Base-by-base conservation (phyloP, 2,888 invertebrate species). In the Pegoplata infirma region DNA sequence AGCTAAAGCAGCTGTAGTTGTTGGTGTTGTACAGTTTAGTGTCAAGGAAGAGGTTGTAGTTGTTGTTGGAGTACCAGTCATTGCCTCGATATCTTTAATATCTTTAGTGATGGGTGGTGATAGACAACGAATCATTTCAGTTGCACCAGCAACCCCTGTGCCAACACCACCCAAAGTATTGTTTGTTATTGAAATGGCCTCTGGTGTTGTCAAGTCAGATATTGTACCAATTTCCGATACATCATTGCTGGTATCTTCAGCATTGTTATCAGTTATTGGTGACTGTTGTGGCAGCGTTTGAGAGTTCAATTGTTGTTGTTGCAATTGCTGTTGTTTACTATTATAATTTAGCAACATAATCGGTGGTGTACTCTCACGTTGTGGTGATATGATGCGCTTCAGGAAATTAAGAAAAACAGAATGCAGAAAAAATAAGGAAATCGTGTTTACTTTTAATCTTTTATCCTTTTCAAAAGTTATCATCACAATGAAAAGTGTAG, bases 231-330 rank as follows among this genome's bases (percentile, higher is more conserved):
- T 89, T 86, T 89, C 89, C 63, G 89, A 89, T 69, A 89, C 89
- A 82, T 89, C 89, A 81, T 89, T 89, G 84, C 89, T 89, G 8
- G 89, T 89, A 82, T 89, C 89, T 82, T 89, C 89, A n/a, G 88
- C 86, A 82, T 88, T 89, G 82, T 86, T 88, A 74, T 87, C 87
- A 74, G 84, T 83, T 79, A 84, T 84, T 61, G 82, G 76, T 19
- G 83, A 82, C 68, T 82, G 84, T 69, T 82, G 82, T 58, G 75
- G 72, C 61, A 76, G 63, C 36, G 74, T 58, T 69, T 66, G 78
- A 49, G 74, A 78, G 74, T 74, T 75, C 51, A 76, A 76, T 44
- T 80, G 83, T 74, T 76, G 71, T 17, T 74, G 77, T 16, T 73
- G 82, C 56, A 81, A 76, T 58, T 76, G 76, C 61, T 78, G 79